These are phyloP conservation scores for Scolanthus callimorphus DNA, from an alignment of 92 coral and sea anemone species.

Conservation along the genomic window DNA sequence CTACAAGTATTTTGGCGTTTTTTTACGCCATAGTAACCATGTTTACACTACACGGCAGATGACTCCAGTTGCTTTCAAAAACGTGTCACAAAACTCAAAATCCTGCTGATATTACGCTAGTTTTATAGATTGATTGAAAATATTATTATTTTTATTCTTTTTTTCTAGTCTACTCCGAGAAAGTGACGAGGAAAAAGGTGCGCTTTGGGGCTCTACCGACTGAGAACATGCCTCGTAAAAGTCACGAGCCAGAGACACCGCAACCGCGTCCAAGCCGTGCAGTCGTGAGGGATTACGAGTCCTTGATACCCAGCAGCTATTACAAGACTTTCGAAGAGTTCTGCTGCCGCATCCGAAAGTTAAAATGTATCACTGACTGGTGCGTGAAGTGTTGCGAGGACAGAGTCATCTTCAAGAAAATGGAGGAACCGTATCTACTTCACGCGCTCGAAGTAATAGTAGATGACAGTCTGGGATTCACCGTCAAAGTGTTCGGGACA, in stretches of 20 bases:
- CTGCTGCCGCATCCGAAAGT: slow-evolving; percentile 23
- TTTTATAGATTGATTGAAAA: not conserved
- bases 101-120: too few species aligned
- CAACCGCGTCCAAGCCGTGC: slow-evolving; percentile 40
- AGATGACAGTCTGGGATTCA: slow-evolving; percentile 59
- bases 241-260: slow-evolving; percentile 28
- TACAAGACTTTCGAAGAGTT: slow-evolving; percentile 47
- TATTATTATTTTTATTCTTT: not conserved
- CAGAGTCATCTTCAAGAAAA: slow-evolving; percentile 32
- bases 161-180: slow-evolving; percentile 22
- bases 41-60: too few species aligned
- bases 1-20: too few species aligned
- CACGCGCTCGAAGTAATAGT: slow-evolving; percentile 47
- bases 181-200: slow-evolving; percentile 17
- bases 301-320: slow-evolving; percentile 18
- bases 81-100: too few species aligned
- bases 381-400: slow-evolving; percentile 12
- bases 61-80: too few species aligned
- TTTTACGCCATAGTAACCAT: too few species aligned
- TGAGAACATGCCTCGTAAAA: slow-evolving; percentile 34
- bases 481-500: slow-evolving; percentile 45
- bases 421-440: slow-evolving; percentile 28
- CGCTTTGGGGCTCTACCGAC: slow-evolving; percentile 37
- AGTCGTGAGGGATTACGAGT: slow-evolving; percentile 31
- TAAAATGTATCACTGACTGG: slow-evolving; percentile 51